These are phyloP conservation scores for Pomatorhinus ruficollis DNA, from an alignment of 2,113 vertebrate genomes.

Conservation along the genomic window DNA sequence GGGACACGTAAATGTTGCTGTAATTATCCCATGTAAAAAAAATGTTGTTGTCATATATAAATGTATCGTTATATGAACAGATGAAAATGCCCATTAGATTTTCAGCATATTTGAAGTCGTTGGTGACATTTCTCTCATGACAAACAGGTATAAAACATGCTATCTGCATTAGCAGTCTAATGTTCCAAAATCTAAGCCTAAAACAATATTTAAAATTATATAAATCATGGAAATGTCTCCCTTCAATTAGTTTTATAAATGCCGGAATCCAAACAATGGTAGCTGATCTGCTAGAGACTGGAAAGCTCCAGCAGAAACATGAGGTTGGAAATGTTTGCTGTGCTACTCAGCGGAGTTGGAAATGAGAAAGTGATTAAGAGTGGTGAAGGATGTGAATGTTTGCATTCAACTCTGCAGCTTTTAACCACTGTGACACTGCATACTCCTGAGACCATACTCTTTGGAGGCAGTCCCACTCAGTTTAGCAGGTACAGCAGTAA, in stretches of 20 bases:
- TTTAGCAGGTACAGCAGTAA: background rate
- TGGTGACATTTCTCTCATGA: background rate
- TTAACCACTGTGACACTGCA: background rate
- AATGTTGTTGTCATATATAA: background rate
- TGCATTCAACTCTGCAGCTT: background rate
- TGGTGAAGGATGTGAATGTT: background rate
- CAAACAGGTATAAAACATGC: background rate
- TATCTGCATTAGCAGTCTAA: background rate
- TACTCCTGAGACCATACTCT: background rate
- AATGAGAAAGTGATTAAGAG: background rate
- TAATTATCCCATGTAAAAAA: background rate
- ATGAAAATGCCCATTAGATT: background rate
- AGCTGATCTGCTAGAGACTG: background rate
- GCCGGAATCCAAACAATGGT: background rate
- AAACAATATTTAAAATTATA: background rate
- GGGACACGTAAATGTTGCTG: background rate
- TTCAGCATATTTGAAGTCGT: background rate
- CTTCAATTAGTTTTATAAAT: background rate
- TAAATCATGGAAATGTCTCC: background rate
- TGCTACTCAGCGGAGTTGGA: background rate
- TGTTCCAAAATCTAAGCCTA: background rate
- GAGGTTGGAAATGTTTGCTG: rapidly evolving
- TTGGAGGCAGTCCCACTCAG: background rate
- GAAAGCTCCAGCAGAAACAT: background rate
- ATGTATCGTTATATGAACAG: background rate